Conservation (phyloP, 1,140 invertebrate genomes). For the Sycobia sp. region DNA sequence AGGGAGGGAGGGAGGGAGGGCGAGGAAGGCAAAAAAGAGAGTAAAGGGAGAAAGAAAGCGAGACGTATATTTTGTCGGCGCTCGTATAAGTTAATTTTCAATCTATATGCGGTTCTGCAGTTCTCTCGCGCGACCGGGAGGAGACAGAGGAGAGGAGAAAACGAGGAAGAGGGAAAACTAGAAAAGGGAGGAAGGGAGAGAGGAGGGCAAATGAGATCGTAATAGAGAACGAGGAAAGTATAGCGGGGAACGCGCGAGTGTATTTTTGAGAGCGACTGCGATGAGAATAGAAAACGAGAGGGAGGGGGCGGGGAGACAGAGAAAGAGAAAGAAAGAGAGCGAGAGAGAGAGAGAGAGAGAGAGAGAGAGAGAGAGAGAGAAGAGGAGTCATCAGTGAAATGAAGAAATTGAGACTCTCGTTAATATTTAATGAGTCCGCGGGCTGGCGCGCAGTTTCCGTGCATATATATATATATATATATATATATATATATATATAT, state of each 20-base stretch:
- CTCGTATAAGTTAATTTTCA: slow-evolving; percentile 65
- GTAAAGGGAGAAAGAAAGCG: not conserved
- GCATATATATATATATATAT: too few species aligned
- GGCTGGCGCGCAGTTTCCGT: slow-evolving; percentile 25
- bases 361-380: not conserved
- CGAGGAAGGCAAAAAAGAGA: too few species aligned
- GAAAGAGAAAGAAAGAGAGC: not conserved
- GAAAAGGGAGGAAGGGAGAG: not conserved
- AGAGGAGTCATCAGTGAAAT: slow-evolving; percentile 58
- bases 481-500: too few species aligned
- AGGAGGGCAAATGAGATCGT: slow-evolving; percentile 16
- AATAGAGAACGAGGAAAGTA: slow-evolving; percentile 2
- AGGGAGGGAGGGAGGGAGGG: too few species aligned
- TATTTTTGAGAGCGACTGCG: not conserved
- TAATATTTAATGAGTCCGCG: slow-evolving; percentile 61
- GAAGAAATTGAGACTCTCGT: slow-evolving; percentile 63
- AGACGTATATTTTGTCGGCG: slow-evolving; percentile 59
- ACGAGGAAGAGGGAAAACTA: slow-evolving; percentile 1
- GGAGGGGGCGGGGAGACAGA: not conserved
- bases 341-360: not conserved
- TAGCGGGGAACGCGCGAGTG: not conserved
- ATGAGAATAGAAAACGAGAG: too few species aligned
- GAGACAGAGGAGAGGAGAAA: not conserved
- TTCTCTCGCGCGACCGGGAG: not conserved
- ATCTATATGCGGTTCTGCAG: slow-evolving; percentile 61